phyloP scores from a whole-genome alignment of 2,113 vertebrate genomes.

The Amphiprion ocellaris region DNA sequence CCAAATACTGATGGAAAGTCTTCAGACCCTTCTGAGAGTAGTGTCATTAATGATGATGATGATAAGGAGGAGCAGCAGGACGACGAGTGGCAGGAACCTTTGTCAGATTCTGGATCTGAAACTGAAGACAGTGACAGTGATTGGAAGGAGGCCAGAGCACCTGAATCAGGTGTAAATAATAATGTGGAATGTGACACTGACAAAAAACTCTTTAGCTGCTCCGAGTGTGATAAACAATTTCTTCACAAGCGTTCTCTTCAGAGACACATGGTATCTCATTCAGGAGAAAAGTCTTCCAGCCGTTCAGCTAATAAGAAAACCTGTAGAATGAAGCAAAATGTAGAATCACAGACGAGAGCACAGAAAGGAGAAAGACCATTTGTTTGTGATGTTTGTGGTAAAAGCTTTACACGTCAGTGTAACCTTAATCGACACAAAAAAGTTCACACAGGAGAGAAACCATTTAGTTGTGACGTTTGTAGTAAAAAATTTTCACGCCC shows the following conservation, averaged over 20 bases:
- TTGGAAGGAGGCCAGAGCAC: not conserved
- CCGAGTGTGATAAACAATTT: constrained; percentile 39
- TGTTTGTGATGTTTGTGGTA: too few species aligned
- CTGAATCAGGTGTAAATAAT: not conserved
- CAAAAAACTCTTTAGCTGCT: constrained; percentile 26
- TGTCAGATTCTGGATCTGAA: not conserved
- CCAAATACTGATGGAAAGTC: not conserved
- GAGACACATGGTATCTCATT: not conserved
- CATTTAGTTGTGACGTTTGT: too few species aligned
- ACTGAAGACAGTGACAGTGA: not conserved
- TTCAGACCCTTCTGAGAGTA: not conserved
- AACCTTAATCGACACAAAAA: too few species aligned
- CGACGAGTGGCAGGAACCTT: not conserved
- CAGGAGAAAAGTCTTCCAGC: not conserved
- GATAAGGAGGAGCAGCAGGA: not conserved
- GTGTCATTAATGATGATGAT: not conserved
- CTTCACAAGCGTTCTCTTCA: not conserved
- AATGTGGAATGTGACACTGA: not conserved
- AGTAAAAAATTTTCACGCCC: too few species aligned
- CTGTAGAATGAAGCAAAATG: too few species aligned
- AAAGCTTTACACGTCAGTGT: too few species aligned
- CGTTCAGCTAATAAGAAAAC: not conserved
- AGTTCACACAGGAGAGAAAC: too few species aligned
- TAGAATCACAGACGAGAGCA: too few species aligned
- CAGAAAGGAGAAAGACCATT: too few species aligned